These are phyloP conservation scores for Neoarius graeffei DNA, from an alignment of 2,113 vertebrate genomes.

Conservation along the genomic window DNA sequence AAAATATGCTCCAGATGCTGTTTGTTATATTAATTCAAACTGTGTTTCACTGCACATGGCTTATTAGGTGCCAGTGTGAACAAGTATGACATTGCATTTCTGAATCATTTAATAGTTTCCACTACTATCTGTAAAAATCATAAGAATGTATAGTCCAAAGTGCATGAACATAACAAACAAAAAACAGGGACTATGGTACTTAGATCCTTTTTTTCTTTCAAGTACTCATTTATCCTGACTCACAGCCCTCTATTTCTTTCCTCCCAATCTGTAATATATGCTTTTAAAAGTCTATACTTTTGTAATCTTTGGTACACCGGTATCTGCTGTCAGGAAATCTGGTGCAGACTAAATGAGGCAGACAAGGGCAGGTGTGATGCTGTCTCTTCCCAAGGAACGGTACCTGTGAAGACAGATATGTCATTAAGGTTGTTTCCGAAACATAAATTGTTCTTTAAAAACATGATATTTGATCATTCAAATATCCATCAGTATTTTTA, in stretches of 20 bases:
- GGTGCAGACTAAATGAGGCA: constrained; percentile 78
- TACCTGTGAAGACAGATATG: constrained; percentile 68
- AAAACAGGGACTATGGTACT: constrained; percentile 41
- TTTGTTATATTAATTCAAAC: neutral
- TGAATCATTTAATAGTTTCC: neutral
- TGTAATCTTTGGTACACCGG: constrained; percentile 81
- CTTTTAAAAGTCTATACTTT: constrained; percentile 79
- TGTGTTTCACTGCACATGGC: neutral
- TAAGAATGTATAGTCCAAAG: constrained; percentile 58
- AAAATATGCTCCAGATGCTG: constrained; percentile 15
- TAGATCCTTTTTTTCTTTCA: constrained; percentile 29
- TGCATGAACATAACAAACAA: constrained; percentile 52
- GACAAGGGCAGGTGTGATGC: constrained; percentile 86
- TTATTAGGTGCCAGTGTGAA: constrained; percentile 37
- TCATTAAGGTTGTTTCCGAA: neutral
- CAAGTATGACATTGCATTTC: constrained; percentile 26
- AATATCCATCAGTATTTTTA: neutral
- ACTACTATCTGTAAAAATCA: constrained; percentile 3
- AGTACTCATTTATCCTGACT: constrained; percentile 22
- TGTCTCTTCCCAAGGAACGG: constrained; percentile 83
- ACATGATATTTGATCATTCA: neutral
- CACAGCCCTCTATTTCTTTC: neutral
- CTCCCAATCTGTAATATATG: neutral
- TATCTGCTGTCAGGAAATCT: constrained; percentile 73
- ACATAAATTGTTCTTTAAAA: neutral